A percentile compares a stretch with the other conserved stretches of the same genome.
phyloP scores from a whole-genome alignment of 2,888 invertebrate species.

The Trachelus troglodyta region DNA sequence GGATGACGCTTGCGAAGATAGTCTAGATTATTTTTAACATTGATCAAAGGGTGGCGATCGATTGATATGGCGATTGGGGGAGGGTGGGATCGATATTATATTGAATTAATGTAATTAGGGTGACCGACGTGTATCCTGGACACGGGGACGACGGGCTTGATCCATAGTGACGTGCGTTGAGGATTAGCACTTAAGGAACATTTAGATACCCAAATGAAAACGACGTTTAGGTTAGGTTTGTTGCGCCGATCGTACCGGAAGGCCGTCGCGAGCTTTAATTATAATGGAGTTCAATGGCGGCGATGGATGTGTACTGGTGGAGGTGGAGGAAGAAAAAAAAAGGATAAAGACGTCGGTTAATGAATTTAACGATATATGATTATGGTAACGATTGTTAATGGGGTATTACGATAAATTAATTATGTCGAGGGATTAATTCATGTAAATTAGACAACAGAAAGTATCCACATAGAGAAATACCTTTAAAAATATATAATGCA shows the following conservation, averaged over 20 bases:
- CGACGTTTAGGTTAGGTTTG: not conserved
- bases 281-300: not conserved
- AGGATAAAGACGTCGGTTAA: conserved; percentile 11
- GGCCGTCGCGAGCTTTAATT: conserved; percentile 13
- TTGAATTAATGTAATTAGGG: not conserved
- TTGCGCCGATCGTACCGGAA: conserved; percentile 14
- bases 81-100: conserved; percentile 11
- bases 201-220: not conserved
- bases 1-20: conserved; percentile 28
- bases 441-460: conserved; percentile 64
- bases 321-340: conserved; percentile 14
- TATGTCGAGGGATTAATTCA: conserved; percentile 52
- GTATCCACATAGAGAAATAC: conserved; percentile 49
- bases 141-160: conserved; percentile 12
- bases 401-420: conserved; percentile 41
- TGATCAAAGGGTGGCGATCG: conserved; percentile 42
- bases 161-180: not conserved
- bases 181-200: not conserved
- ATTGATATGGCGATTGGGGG: conserved; percentile 17
- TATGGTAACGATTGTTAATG: conserved; percentile 50
- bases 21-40: conserved; percentile 60
- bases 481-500: conserved; percentile 27
- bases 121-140: conserved; percentile 11
- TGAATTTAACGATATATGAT: conserved; percentile 42
- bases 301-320: conserved; percentile 1